Conservation (phyloP, 2,113 vertebrate genomes). For the Alaudala cheleensis region DNA sequence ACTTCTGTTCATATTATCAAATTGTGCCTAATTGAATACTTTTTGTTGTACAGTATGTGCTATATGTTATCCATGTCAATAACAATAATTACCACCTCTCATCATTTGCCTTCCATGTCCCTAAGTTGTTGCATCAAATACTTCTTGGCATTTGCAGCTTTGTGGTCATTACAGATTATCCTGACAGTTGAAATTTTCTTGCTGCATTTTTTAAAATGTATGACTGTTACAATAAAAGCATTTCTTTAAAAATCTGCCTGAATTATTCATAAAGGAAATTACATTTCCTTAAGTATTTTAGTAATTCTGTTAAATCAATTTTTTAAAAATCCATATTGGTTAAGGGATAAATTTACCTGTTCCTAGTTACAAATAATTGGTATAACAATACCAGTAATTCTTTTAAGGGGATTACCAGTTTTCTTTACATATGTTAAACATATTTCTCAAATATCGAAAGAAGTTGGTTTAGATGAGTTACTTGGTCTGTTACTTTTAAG, state of each 20-base stretch:
- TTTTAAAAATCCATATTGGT: background rate
- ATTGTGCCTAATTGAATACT: constrained; percentile 35
- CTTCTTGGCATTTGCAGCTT: constrained; percentile 25
- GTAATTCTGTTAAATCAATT: background rate
- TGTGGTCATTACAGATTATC: constrained; percentile 50
- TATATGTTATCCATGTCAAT: constrained; percentile 47
- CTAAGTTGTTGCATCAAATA: constrained; percentile 30
- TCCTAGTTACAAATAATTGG: background rate
- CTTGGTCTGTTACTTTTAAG: background rate
- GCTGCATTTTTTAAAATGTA: constrained; percentile 49
- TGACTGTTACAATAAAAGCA: constrained; percentile 58
- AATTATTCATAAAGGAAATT: constrained; percentile 53
- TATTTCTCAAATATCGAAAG: background rate
- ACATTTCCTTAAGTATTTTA: constrained; percentile 21
- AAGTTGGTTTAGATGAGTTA: background rate
- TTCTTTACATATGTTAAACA: background rate
- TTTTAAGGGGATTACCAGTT: background rate
- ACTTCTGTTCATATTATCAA: constrained; percentile 3
- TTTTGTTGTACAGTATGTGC: constrained; percentile 47
- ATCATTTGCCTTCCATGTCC: constrained; percentile 24
- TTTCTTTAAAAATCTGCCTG: constrained; percentile 50
- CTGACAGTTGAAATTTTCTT: constrained; percentile 61
- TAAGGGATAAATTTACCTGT: background rate
- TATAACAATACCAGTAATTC: background rate
- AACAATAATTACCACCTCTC: constrained; percentile 31